These are phyloP conservation scores for Pardosa pseudoannulata DNA, from an alignment of 2,888 invertebrate genomes.

Conservation along the genomic window DNA sequence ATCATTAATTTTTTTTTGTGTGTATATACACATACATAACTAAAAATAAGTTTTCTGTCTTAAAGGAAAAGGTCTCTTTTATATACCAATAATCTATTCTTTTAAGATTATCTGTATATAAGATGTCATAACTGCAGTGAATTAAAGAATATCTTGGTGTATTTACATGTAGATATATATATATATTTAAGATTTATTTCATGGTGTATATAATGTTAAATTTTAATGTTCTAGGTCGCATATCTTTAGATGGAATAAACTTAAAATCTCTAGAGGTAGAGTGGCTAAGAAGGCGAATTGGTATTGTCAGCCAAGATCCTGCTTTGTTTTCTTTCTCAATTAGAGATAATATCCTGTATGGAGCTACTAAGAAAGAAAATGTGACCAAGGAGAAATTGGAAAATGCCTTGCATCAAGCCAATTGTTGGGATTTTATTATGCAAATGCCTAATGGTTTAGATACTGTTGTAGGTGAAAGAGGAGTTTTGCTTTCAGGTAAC, in stretches of 20 bases:
- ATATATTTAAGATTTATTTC: too few relatives aligned
- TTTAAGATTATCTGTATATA: too few relatives aligned
- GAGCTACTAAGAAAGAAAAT: constrained; percentile 79
- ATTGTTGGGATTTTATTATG: constrained; percentile 88
- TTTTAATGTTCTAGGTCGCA: constrained; percentile 80
- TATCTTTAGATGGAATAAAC: constrained; percentile 87
- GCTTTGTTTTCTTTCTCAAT: constrained; percentile 93
- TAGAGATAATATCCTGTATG: constrained; percentile 93
- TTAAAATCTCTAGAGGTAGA: constrained; percentile 86
- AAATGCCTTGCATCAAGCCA: constrained; percentile 87
- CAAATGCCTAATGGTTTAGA: constrained; percentile 83
- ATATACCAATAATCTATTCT: too few relatives aligned
- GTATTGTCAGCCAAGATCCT: constrained; percentile 95
- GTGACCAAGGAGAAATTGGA: constrained; percentile 80
- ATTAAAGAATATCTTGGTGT: too few relatives aligned
- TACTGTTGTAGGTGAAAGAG: constrained; percentile 92
- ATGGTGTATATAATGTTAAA: too few relatives aligned
- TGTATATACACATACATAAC: too few relatives aligned
- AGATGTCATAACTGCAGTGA: too few relatives aligned
- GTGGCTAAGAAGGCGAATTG: constrained; percentile 91
- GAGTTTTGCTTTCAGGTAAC: constrained; percentile 89
- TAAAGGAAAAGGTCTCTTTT: too few relatives aligned
- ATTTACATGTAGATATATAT: too few relatives aligned
- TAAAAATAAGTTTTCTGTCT: too few relatives aligned
- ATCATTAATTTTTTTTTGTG: too few relatives aligned